Evolutionary conservation across 2,113 vertebrate genomes (phyloP).

Genomic region (Irena cyanogastra): DNA sequence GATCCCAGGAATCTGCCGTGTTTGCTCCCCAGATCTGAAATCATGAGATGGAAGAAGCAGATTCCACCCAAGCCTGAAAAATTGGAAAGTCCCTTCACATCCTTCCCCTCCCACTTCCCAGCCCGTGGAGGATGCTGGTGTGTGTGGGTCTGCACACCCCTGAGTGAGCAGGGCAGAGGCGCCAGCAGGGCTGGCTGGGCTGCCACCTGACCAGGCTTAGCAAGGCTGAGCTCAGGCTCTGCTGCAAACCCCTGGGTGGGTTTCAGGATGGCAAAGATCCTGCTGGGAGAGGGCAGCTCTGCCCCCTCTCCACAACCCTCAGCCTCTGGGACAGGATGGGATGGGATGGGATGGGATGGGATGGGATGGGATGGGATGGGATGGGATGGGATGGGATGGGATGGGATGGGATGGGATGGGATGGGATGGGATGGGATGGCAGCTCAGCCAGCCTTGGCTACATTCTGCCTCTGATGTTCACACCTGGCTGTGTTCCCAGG

Average conservation of each 20-base stretch:
- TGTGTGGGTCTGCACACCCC: neutral
- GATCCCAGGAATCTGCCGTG: neutral
- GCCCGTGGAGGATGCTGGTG: neutral
- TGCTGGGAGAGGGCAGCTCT: neutral
- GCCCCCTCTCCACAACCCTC: fast-evolving
- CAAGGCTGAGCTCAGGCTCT: neutral
- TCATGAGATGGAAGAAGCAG: neutral
- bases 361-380: neutral
- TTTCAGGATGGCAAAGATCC: neutral
- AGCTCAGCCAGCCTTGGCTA: neutral
- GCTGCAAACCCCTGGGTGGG: neutral
- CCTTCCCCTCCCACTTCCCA: neutral
- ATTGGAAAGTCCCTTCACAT: neutral
- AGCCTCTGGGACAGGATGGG: neutral
- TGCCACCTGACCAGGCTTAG: too few species aligned
- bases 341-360: neutral
- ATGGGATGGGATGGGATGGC: neutral
- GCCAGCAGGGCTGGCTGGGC: neutral
- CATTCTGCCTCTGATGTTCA: neutral
- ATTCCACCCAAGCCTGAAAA: neutral
- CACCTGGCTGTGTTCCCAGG: neutral
- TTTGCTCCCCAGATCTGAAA: neutral
- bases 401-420: neutral
- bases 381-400: neutral
- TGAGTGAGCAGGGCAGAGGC: neutral